Evolutionary conservation across 2,888 invertebrate species (phyloP), one percentile per base, ranked within the genome.

Genomic region (Trisateles emortualis): DNA sequence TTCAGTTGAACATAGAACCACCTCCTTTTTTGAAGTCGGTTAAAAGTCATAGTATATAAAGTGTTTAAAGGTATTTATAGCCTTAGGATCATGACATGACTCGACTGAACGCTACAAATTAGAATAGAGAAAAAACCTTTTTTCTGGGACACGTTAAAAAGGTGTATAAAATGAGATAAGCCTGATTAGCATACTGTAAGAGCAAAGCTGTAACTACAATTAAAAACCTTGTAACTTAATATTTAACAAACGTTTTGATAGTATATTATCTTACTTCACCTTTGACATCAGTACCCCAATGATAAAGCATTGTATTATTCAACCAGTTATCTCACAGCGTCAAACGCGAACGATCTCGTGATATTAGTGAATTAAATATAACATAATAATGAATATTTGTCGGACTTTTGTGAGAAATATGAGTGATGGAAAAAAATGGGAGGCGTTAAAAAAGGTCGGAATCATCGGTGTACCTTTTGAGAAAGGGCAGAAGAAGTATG

Each of bases 401-500:
- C 90, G 83, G 80, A 72, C 83, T 41, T 76, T 87, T 55, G 72
- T 78, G 60, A 79, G 33, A 64, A 88, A 76, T 46, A 86, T 91
- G 86, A 89, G 86, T 64, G 75, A 78, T 42, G 49, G 43, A 46
- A 80, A 76, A 63, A 83, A 80, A 61, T 86, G 79, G 84, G 72
- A 81, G 58, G 81, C 87, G 1, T 69, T 90, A 64, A 78, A 79
- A 30, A 94, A 92, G 87, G 93, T 97, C 41, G 97, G 96, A 33
- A 93, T 97, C 69, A 88, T 97, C 49, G 97, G 97, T n/a, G 96
- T 96, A 26, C 97, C 97, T 4, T 96, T 96, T 76, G 95, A 95
- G 67, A 96, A 96, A 76, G 97, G 97, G 0, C 96, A 97, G 85
- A 92, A 90, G 60, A 96, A 95, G 78, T 89, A 91, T 68, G 97